Conservation (phyloP, 37 sponge, comb jelly and placozoan species). For the Halisarca cf. caerulea region DNA sequence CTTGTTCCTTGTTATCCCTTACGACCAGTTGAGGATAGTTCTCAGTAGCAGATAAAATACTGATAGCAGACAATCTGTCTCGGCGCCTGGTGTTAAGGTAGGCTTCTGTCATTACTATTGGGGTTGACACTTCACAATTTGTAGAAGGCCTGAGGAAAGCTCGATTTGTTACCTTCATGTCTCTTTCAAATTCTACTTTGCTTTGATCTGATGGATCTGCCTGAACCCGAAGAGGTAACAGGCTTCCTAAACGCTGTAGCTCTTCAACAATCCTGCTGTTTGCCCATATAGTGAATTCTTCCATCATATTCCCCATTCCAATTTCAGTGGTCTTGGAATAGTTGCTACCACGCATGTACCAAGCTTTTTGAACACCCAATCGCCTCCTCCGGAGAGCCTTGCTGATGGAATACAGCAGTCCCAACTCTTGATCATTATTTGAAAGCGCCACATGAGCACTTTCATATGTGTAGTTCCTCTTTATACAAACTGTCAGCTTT, state of each 20-base stretch:
- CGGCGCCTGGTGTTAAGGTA: too few species aligned
- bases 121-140: too few species aligned
- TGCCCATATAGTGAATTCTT: conserved; percentile 78
- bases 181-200: not conserved
- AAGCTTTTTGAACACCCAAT: not conserved
- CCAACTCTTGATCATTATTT: not conserved
- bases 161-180: too few species aligned
- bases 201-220: conserved; percentile 25
- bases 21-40: too few species aligned
- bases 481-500: not conserved
- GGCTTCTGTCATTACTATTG: too few species aligned
- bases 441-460: not conserved
- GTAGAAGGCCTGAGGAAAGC: too few species aligned
- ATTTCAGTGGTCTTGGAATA: not conserved
- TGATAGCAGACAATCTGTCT: too few species aligned
- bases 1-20: too few species aligned
- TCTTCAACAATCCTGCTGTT: conserved; percentile 42
- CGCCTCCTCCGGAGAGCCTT: not conserved
- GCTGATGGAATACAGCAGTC: too few species aligned
- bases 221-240: conserved; percentile 48
- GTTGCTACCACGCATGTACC: not conserved
- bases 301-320: conserved; percentile 17
- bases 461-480: not conserved
- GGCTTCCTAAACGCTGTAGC: not conserved
- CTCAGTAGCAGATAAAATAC: too few species aligned